Percentiles rank a stretch among this genome's conserved stretches.
These are phyloP conservation scores for Felis chaus DNA, from an alignment of 2,113 vertebrate species.

Conservation along the genomic window DNA sequence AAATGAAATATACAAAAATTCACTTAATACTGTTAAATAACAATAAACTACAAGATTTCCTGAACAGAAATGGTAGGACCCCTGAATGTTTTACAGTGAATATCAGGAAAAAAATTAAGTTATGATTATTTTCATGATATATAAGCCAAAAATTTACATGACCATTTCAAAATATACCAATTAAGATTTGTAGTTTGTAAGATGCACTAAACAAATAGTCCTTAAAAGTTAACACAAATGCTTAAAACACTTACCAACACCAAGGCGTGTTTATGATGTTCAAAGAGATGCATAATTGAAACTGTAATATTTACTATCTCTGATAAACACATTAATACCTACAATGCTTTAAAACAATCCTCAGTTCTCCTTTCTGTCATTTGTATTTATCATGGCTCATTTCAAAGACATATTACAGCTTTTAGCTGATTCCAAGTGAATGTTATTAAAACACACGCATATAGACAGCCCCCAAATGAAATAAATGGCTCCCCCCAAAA, in stretches of 20 bases:
- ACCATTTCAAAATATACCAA: conserved; percentile 89
- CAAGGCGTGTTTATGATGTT: conserved; percentile 84
- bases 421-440: conserved; percentile 86
- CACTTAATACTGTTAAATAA: conserved; percentile 98
- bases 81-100: conserved; percentile 91
- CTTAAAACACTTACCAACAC: conserved; percentile 87
- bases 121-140: conserved; percentile 89
- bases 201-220: conserved; percentile 90
- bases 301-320: conserved; percentile 83
- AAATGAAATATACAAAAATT: conserved; percentile 93
- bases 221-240: conserved; percentile 87
- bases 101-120: conserved; percentile 87
- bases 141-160: conserved; percentile 88
- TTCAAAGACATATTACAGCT: conserved; percentile 79
- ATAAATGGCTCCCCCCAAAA: conserved; percentile 63
- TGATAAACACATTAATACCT: conserved; percentile 84
- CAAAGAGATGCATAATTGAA: conserved; percentile 87
- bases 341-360: conserved; percentile 79
- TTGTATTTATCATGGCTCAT: conserved; percentile 77
- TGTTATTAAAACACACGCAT: conserved; percentile 58
- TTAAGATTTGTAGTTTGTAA: conserved; percentile 89
- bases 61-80: conserved; percentile 91
- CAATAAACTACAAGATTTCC: conserved; percentile 92
- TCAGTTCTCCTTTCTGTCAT: conserved; percentile 78
- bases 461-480: conserved; percentile 52